Evolutionary conservation across 2,888 invertebrate species (phyloP).

Genomic region (Podabrus alpinus): DNA sequence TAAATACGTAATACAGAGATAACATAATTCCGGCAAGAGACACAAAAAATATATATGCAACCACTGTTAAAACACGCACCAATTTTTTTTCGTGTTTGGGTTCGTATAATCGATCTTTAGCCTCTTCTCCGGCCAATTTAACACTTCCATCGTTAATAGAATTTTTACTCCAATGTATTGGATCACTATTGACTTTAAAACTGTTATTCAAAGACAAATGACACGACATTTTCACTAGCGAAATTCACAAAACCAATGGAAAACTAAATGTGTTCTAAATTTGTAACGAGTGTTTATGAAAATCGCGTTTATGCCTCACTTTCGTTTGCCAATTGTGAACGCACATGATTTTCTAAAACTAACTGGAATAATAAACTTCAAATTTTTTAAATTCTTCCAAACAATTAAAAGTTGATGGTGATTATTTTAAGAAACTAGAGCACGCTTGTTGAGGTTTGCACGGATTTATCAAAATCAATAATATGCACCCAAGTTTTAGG

Average conservation of each 20-base stretch:
- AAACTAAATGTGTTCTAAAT: conserved; percentile 10
- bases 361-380: background rate
- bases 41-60: conserved; percentile 92
- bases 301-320: conserved; percentile 11
- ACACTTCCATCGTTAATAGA: conserved; percentile 61
- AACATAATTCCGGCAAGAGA: conserved; percentile 92
- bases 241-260: background rate
- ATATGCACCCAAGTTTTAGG: conserved; percentile 2
- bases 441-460: conserved; percentile 44
- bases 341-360: background rate
- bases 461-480: conserved; percentile 36
- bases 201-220: conserved; percentile 60
- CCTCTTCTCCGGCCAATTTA: conserved; percentile 68
- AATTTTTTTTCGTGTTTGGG: conserved; percentile 86
- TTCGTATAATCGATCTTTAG: conserved; percentile 75
- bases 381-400: conserved; percentile 3
- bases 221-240: conserved; percentile 58
- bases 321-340: background rate
- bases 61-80: conserved; percentile 88
- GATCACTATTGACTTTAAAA: conserved; percentile 36
- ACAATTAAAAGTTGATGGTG: conserved; percentile 6
- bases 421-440: conserved; percentile 40
- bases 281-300: conserved; percentile 8
- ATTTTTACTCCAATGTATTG: conserved; percentile 40
- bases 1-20: conserved; percentile 90